Base-by-base conservation (phyloP, 2,888 invertebrate genomes). In the Oligia latruncula region DNA sequence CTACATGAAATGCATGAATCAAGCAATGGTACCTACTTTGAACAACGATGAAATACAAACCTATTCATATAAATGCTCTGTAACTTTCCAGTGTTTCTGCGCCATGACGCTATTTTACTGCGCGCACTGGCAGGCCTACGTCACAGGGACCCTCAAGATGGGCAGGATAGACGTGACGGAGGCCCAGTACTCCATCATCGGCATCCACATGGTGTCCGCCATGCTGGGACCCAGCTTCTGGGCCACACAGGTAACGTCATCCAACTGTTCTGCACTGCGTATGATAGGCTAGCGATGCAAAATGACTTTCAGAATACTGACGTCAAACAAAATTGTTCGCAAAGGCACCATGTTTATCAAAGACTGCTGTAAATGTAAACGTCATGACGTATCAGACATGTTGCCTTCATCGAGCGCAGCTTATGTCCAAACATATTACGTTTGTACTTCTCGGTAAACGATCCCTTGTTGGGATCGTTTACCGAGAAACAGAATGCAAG, bases 101-200 rank as follows among this genome's bases (percentile, higher is more conserved):
- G 99, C 99, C 52, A 98, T 99, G 97, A 98, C 99, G 58, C 97
- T 99, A 87, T 99, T 99, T 97, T 99, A 99, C 96, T 99, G 99
- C 95, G 99, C 99, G 40, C 99, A 99, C 96, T 99, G 99, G 99
- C 99, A 99, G 95, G 99, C 99, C 0, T 99, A 99, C 95, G 99
- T 99, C 65, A 99, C 99, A 84, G 99, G 99, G 71, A 99, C 99
- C 49, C 97, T 99, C 89, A 97, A 98, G 90, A 99, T 99, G 97
- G 99, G 99, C 74, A 98, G 98, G 95, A 97, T 99, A 89, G 99
- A 99, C 97, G 99, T 99, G 55, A 99, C 99, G 0, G 99, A 99
- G 97, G 99, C 99, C 11, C 99, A 99, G 96, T 98, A 99, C 95
- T 98, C 98, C 73, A 99, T 99, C 89, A 99, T 99, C 89, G 95